A percentile compares a stretch with the other conserved stretches of the same genome.
Evolutionary conservation across 64 coral and sea anemone genomes (phyloP).

Genomic region (Porites lutea): DNA sequence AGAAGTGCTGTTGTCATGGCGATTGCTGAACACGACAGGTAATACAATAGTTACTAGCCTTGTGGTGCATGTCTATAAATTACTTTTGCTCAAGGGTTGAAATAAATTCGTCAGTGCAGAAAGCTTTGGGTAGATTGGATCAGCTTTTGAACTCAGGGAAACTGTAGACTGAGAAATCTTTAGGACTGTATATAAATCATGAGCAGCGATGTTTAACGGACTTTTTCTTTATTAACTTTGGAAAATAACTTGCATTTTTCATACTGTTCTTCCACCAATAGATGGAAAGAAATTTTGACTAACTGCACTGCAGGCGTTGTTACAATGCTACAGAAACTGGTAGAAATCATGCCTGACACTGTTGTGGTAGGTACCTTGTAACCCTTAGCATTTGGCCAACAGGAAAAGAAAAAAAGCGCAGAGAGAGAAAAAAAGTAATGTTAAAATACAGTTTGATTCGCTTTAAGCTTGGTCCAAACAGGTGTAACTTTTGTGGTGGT

Average conservation of each 20-base stretch:
- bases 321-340: conserved; percentile 58
- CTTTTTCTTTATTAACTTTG: not conserved
- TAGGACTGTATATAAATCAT: not conserved
- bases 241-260: not conserved
- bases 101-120: no score
- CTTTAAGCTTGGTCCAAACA: no score
- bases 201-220: not conserved
- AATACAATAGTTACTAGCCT: not conserved
- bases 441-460: no score
- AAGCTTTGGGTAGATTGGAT: no score
- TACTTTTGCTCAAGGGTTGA: no score
- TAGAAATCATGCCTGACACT: conserved; percentile 84
- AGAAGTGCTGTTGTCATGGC: conserved; percentile 58
- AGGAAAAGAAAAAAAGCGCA: no score
- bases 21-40: conserved; percentile 77
- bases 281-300: conserved; percentile 82
- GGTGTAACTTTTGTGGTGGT: no score
- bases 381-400: no score
- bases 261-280: not conserved
- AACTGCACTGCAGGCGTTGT: conserved; percentile 72
- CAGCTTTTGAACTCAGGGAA: no score
- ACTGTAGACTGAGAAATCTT: no score
- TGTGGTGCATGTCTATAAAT: not conserved
- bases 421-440: no score
- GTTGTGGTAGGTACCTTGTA: conserved; percentile 59